Conservation (phyloP, 92 coral and sea anemone genomes). For the Phenganax subtilis region DNA sequence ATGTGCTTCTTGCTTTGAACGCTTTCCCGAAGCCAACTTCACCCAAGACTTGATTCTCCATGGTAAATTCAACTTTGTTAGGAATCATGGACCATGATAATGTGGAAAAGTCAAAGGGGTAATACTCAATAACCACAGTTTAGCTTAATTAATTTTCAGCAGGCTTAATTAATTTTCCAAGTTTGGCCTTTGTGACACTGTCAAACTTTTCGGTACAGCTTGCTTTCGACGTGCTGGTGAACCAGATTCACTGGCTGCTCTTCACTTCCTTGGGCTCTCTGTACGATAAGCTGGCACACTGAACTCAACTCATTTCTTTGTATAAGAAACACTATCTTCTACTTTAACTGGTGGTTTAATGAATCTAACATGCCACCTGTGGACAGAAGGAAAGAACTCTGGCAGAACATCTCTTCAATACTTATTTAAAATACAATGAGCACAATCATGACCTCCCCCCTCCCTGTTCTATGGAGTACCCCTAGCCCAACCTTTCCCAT, state of each 20-base stretch:
- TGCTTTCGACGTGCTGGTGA: neutral
- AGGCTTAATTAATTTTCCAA: constrained; percentile 19
- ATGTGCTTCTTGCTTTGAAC: constrained; percentile 21
- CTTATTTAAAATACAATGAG: no score
- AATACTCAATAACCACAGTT: constrained; percentile 2
- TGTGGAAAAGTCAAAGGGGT: constrained; percentile 16
- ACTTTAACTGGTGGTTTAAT: neutral
- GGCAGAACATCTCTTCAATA: no score
- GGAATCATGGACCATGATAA: constrained; percentile 21
- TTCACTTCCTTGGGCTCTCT: constrained; percentile 22
- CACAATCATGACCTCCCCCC: no score
- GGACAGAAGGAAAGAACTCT: no score
- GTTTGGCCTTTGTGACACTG: constrained; percentile 12
- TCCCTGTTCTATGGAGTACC: no score
- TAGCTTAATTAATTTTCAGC: no score
- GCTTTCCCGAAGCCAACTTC: constrained; percentile 27
- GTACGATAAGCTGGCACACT: neutral
- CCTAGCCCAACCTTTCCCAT: no score
- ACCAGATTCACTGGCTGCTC: neutral
- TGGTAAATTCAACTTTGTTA: constrained; percentile 2
- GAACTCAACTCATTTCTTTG: neutral
- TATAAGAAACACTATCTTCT: no score
- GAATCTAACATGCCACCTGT: constrained; percentile 4
- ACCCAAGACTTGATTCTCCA: neutral
- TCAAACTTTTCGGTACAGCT: constrained; percentile 24